Conservation (phyloP, 2,113 vertebrate species). For the Prinia subflava region DNA sequence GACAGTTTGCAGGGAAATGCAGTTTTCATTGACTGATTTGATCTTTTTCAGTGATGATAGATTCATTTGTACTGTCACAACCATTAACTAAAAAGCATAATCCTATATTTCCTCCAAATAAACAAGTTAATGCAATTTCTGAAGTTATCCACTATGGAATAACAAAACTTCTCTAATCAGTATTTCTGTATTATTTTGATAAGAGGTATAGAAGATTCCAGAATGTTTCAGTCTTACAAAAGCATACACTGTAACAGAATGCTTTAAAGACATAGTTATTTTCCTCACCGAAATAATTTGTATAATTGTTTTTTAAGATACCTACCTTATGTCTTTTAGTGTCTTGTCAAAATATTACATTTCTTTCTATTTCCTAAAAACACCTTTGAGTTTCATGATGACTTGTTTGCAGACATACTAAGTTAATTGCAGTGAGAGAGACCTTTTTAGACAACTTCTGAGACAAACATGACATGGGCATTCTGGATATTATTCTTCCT, state of each 20-base stretch:
- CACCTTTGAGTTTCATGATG: background rate
- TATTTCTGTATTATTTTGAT: background rate
- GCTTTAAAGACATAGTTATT: background rate
- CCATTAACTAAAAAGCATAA: background rate
- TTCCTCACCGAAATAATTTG: background rate
- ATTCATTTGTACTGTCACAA: background rate
- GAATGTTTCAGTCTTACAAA: background rate
- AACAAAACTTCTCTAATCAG: background rate
- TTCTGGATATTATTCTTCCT: background rate
- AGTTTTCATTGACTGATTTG: background rate
- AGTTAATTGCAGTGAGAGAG: background rate
- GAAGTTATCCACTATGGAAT: background rate
- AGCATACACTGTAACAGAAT: background rate
- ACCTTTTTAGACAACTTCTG: background rate
- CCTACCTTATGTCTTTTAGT: background rate
- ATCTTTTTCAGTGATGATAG: background rate
- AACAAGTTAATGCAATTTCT: background rate
- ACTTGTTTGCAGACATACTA: background rate
- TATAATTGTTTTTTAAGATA: background rate
- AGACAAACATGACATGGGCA: background rate
- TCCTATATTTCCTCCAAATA: background rate
- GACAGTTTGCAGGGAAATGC: background rate
- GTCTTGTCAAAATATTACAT: background rate
- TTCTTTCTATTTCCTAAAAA: background rate
- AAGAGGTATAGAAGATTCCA: background rate